Evolutionary conservation across 2,888 invertebrate species (phyloP).

Genomic region (Desoria tigrina): DNA sequence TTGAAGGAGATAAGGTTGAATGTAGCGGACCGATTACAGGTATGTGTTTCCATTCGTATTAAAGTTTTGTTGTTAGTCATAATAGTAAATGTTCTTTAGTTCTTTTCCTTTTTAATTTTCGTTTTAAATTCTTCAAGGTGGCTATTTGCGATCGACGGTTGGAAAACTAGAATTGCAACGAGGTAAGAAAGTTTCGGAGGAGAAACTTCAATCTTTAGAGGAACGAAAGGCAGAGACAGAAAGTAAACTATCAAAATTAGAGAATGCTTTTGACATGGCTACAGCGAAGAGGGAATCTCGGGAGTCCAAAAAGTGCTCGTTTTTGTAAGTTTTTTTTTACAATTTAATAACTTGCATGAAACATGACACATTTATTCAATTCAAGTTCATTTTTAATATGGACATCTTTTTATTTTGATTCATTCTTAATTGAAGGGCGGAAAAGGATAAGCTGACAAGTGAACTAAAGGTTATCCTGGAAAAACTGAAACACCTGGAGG

Average conservation of each 20-base stretch:
- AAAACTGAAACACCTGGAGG: conserved; percentile 10
- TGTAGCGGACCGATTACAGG: conserved; percentile 43
- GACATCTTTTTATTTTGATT: neutral
- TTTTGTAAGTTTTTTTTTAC: neutral
- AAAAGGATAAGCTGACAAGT: neutral
- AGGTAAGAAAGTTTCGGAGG: conserved; percentile 11
- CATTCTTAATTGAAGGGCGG: neutral
- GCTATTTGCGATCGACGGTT: conserved; percentile 13
- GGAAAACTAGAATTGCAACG: conserved; percentile 30
- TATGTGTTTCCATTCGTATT: conserved; percentile 52
- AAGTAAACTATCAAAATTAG: neutral
- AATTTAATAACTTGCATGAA: neutral
- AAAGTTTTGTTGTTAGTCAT: neutral
- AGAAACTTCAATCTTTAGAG: neutral
- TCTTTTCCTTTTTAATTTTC: neutral
- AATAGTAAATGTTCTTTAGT: neutral
- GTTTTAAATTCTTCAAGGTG: conserved; percentile 24
- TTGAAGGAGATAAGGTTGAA: conserved; percentile 58
- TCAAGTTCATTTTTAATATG: neutral
- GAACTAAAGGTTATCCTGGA: conserved; percentile 10
- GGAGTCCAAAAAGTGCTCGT: conserved; percentile 2
- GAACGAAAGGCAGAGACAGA: conserved; percentile 14
- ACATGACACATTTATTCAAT: neutral
- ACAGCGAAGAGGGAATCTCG: neutral
- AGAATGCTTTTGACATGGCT: neutral